Percentiles rank a stretch among this genome's conserved stretches.
These are phyloP conservation scores for Teleogryllus occipitalis DNA, from an alignment of 1,140 invertebrate genomes.

Conservation along the genomic window DNA sequence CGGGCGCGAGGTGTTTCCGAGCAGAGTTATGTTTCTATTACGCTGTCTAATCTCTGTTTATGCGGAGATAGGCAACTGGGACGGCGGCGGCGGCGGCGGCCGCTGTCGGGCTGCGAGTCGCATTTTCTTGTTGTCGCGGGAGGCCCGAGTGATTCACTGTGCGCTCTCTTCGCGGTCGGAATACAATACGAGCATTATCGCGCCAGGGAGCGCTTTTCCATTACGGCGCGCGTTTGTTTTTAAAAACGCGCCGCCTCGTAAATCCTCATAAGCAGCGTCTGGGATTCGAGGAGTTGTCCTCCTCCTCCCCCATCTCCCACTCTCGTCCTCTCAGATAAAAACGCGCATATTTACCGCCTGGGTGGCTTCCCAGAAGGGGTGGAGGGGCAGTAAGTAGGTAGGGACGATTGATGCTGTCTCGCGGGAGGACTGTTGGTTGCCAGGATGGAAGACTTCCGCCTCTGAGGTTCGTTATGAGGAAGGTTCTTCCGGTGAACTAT, in stretches of 20 bases:
- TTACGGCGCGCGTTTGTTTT: background rate
- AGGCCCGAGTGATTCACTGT: background rate
- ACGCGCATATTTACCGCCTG: background rate
- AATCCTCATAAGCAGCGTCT: background rate
- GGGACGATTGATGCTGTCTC: no score
- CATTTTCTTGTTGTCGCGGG: background rate
- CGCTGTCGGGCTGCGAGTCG: background rate
- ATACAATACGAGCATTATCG: slow-evolving; percentile 4
- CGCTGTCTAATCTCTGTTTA: background rate
- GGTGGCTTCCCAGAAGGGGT: background rate
- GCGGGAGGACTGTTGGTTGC: no score
- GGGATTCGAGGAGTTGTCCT: background rate
- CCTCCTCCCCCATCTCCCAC: no score
- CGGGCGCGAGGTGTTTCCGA: background rate
- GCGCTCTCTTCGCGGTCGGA: background rate
- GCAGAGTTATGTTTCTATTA: background rate
- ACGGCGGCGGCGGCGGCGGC: no score
- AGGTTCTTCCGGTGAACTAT: no score
- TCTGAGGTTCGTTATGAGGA: no score
- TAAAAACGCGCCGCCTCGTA: background rate
- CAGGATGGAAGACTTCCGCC: no score
- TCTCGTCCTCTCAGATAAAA: background rate
- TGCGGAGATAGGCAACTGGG: background rate
- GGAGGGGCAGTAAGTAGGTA: no score
- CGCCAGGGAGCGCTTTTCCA: background rate